A percentile compares a stretch with the other conserved stretches of the same genome.
Conservation (phyloP, 2,113 vertebrate species). For the Phycodurus eques region DNA sequence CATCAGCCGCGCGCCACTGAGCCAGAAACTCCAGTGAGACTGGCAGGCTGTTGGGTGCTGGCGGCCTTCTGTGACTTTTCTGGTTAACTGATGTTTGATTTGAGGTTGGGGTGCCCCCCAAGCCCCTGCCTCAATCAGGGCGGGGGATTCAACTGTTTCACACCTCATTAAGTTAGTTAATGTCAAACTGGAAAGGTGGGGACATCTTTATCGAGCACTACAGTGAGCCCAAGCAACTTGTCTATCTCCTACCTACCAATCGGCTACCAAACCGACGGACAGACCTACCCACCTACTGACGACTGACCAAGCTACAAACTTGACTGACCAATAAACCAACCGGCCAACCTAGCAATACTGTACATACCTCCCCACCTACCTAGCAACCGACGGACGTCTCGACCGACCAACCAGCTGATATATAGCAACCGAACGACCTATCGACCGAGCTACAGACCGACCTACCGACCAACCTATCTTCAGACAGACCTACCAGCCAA, state of each 20-base stretch:
- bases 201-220: slow-evolving; percentile 20
- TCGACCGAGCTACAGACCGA: too few species aligned
- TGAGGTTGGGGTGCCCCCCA: slow-evolving; percentile 27
- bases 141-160: slow-evolving; percentile 58
- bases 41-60: not conserved
- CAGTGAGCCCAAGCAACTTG: not conserved
- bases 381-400: too few species aligned
- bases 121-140: slow-evolving; percentile 22
- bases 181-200: slow-evolving; percentile 37
- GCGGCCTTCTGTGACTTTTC: slow-evolving; percentile 37
- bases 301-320: too few species aligned
- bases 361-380: too few species aligned
- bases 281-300: too few species aligned
- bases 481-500: too few species aligned
- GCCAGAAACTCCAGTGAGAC: slow-evolving; percentile 47
- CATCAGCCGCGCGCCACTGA: slow-evolving; percentile 58
- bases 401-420: too few species aligned
- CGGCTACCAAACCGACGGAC: too few species aligned
- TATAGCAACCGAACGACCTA: too few species aligned
- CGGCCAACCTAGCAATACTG: not conserved
- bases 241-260: not conserved
- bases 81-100: slow-evolving; percentile 60
- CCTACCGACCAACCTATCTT: too few species aligned
- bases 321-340: not conserved
- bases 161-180: slow-evolving; percentile 53